Percentiles rank a stretch among this genome's conserved stretches.
These are phyloP conservation scores for Sebastes schlegelii DNA, from an alignment of 2,113 vertebrate genomes.

Conservation along the genomic window DNA sequence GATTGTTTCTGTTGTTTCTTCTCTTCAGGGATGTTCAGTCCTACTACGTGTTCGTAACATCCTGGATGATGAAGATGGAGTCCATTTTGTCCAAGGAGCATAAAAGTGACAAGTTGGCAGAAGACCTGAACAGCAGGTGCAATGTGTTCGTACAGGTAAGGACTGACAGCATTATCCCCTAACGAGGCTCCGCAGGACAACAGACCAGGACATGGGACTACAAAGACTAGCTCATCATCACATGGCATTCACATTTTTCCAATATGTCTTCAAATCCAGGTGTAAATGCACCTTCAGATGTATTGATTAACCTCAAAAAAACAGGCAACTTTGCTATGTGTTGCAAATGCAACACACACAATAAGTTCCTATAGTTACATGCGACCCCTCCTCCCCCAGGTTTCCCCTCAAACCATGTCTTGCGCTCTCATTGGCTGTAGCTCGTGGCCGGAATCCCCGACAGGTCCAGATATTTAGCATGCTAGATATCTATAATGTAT, in stretches of 20 bases:
- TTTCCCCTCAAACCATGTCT: too few relatives aligned
- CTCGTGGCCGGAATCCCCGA: too few relatives aligned
- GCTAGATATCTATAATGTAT: too few relatives aligned
- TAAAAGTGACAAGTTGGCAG: constrained; percentile 89
- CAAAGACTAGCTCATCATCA: neutral
- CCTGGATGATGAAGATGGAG: constrained; percentile 99
- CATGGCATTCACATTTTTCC: neutral
- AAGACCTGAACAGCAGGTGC: constrained; percentile 94
- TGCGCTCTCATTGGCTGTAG: too few relatives aligned
- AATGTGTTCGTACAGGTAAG: constrained; percentile 97
- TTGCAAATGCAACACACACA: too few relatives aligned
- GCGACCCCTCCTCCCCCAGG: too few relatives aligned
- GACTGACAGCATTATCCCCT: too few relatives aligned
- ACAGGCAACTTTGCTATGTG: neutral
- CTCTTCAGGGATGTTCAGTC: constrained; percentile 94
- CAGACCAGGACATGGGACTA: neutral
- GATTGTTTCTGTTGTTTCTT: constrained; percentile 20
- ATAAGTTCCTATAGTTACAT: too few relatives aligned
- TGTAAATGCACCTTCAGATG: neutral
- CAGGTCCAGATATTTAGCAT: too few relatives aligned
- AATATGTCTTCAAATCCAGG: neutral
- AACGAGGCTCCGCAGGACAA: neutral
- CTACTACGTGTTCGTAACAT: constrained; percentile 97
- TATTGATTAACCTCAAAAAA: neutral
- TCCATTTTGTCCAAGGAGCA: constrained; percentile 94